Base-by-base conservation (phyloP, 30 jellyfish, hydroid and myxozoan genomes). In the Turritopsis rubra region DNA sequence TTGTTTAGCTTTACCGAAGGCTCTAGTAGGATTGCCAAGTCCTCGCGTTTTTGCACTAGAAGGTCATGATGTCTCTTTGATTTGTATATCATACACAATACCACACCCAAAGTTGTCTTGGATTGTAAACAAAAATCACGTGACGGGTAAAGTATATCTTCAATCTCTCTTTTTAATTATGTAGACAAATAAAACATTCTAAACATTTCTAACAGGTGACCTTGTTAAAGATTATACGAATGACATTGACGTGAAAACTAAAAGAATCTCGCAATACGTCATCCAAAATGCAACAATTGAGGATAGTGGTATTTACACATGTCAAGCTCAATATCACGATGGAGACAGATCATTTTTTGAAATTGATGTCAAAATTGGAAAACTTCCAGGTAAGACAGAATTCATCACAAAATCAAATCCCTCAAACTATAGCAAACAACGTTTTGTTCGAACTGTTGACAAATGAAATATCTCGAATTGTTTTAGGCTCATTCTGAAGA, bases 1-100 rank as follows among this genome's bases (percentile, higher is more conserved):
- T 68, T 19, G 21, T 68, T 68, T 19, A 68, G 77, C 1, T n/a
- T 9, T 68, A 1, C 77, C 77, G 31, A 68, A 68, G 21, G 28
- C 77, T n/a, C 19, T 68, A 22, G 77, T 27, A 68, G 77, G 31
- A n/a, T 23, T 68, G 30, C 77, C 77, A 68, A 68, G 77, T 27
- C 28, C 8, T 7, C 30, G 30, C 21, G 77, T 68, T 27, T 8
- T 27, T 9, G 21, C 30, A 8, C 30, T 9, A 8, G 77, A 23
- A 0, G 77, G 77, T n/a, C 28, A 68, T 68, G 30, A 68, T 22
- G 77, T 68, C 9, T n/a, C 77, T 9, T 68, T 68, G 28, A 7
- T 27, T 1, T 68, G 77, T 1, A 27, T 68, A 27, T 68, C 77
- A n/a, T 68, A 68, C 21, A 68, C 77, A 9, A 8, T n/a, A 68